Evolutionary conservation across 2,888 invertebrate species (phyloP), one percentile per base, ranked within the genome.

Genomic region (Bombylius discolor): DNA sequence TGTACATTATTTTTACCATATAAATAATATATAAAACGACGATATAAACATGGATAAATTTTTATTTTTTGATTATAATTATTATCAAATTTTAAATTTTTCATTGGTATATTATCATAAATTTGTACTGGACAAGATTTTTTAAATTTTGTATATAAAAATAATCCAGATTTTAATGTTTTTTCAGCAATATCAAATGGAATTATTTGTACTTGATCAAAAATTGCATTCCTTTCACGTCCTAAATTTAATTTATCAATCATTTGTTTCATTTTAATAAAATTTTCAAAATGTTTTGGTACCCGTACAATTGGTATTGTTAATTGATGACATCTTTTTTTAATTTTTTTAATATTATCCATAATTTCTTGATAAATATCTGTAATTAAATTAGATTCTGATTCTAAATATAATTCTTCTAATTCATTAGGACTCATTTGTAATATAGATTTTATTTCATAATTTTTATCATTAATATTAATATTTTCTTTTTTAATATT

Each of bases 61-160:
- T 74, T 70, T 49, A 70, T 47, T 14, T 54, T 51, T 42, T 42
- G 39, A 42, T 11, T 11, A 4, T 42, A 1, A 42, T 42, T 11
- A 42, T 42, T 7, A 11, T 11, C 5, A 42, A 5, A 11, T 42
- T 1, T 9, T 36, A 36, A 53, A 23, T 23, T 23, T 23, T 58
- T 58, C 7, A 53, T n/a, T 8, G 51, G 55, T 47, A 59, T 55
- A 14, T 60, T 12, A 52, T 79, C 75, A 64, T 67, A 75, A 51
- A 81, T 71, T 63, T 80, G 78, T 1, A 85, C 83, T 0, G 85
- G 85, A 66, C 85, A 84, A 64, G 79, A 76, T 55, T 78, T 76
- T 32, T 80, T 78, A 67, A 83, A 85, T 62, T 78, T 78, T 66
- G 84, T 85, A 31, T 80, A 66, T 59, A 83, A 79, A 65, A 73